phyloP scores from a whole-genome alignment of 1,140 invertebrate species.

The Drosophila nikananu region DNA sequence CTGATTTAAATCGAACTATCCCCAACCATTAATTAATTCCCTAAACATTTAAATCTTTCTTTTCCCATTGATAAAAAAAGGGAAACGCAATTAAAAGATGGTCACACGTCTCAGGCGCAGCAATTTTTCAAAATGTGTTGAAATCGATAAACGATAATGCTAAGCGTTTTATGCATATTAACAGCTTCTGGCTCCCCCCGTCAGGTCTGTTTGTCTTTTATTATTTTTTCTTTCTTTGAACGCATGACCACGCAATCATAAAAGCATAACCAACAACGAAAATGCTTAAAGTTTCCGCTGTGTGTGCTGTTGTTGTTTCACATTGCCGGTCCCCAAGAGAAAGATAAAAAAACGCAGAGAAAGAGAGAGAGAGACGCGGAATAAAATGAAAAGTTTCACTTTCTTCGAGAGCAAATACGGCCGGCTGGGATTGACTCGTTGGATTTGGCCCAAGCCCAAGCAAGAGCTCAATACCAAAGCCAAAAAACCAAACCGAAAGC shows the following conservation, averaged over 20 bases:
- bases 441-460: constrained; percentile 45
- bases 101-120: constrained; percentile 26
- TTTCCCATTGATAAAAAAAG: constrained; percentile 36
- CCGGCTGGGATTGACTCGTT: constrained; percentile 33
- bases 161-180: constrained; percentile 70
- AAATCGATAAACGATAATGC: constrained; percentile 59
- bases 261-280: constrained; percentile 47
- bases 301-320: constrained; percentile 50
- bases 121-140: constrained; percentile 57
- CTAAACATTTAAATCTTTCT: not conserved
- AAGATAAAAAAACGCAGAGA: constrained; percentile 23
- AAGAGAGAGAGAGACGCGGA: constrained; percentile 25
- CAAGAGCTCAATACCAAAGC: constrained; percentile 7
- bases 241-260: constrained; percentile 62
- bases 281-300: constrained; percentile 52
- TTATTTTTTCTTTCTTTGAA: constrained; percentile 28
- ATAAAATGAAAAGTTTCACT: constrained; percentile 74
- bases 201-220: constrained; percentile 12
- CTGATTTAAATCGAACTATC: not conserved
- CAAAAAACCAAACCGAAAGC: constrained; percentile 31
- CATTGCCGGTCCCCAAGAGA: constrained; percentile 41
- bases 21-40: constrained; percentile 2
- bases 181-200: constrained; percentile 34
- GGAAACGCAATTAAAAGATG: constrained; percentile 47
- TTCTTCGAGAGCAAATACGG: constrained; percentile 62